Evolutionary conservation across 2,888 invertebrate species (phyloP), one percentile per base, ranked within the genome.

Genomic region (Nomada fucata): DNA sequence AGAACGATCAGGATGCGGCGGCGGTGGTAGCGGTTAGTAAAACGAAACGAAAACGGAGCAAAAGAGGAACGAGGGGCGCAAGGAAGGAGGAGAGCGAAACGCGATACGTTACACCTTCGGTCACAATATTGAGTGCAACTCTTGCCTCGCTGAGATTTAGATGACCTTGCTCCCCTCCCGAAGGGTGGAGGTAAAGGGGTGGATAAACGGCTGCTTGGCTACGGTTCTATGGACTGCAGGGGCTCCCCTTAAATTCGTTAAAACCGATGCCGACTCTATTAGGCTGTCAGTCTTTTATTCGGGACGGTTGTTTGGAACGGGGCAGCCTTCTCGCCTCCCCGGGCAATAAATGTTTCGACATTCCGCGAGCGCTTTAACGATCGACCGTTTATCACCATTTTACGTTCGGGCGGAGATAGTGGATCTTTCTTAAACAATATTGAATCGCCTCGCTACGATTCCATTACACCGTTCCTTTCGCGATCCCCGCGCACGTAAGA

Each of bases 101-200:
- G 89, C 90, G 90, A 92, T 92, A 90, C 89, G 88, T 92, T 90
- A 90, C 90, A 91, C 86, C 86, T 91, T 91, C 90, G 91, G 91
- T 92, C 92, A 91, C 92, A 92, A 93, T 93, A 93, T 93, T 91
- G 92, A 93, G 92, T 91, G 90, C 89, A 89, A 92, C 89, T 73
- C 50, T 90, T 90, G 88, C 90, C 83, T 82, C 88, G 87, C 79
- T 18, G 90, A 91, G 92, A 92, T 92, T 92, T 91, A 91, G 89
- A 88, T 90, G 91, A 91, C 87, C 91, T 79, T 79, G 86, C 86
- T 42, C 15, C 52, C 67, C 44, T 20, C 23, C 60, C 70, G 67
- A 65, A 69, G 77, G 79, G 76, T 64, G 79, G 84, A 86, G 69
- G 26, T 26, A 76, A 72, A 81, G 85, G 85, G 86, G 71, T 86